phyloP scores from a whole-genome alignment of 1,140 invertebrate species.

The Ctenoplectra terminalis region DNA sequence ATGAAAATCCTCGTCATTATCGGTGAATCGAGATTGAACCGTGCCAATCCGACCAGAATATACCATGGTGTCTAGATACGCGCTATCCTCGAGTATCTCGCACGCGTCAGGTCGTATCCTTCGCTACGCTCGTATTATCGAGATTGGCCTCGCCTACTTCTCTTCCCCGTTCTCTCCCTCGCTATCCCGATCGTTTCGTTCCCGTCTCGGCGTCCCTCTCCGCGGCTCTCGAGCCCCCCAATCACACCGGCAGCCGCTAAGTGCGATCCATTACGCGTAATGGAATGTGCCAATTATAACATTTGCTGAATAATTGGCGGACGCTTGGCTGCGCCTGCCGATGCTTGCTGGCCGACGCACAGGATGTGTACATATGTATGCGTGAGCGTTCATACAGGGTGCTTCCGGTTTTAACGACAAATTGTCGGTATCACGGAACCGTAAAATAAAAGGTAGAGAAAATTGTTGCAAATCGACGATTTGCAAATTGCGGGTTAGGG shows the following conservation, averaged over 20 bases:
- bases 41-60: constrained; percentile 9
- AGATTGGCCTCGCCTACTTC: constrained; percentile 72
- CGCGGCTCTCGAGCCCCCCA: constrained; percentile 64
- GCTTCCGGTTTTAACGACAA: not conserved
- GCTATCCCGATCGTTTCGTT: constrained; percentile 10
- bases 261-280: constrained; percentile 83
- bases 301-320: constrained; percentile 82
- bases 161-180: not conserved
- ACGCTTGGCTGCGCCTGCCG: constrained; percentile 67
- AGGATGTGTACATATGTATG: constrained; percentile 42
- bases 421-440: not conserved
- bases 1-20: not conserved
- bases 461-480: too few species aligned
- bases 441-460: too few species aligned
- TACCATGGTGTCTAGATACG: not conserved
- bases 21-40: not conserved
- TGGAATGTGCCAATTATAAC: constrained; percentile 83
- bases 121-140: constrained; percentile 72
- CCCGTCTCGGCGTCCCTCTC: constrained; percentile 31
- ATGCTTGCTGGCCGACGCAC: constrained; percentile 53
- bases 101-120: constrained; percentile 60
- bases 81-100: constrained; percentile 49
- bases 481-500: not conserved
- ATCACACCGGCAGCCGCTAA: constrained; percentile 77
- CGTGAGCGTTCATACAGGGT: not conserved